Evolutionary conservation across 2,888 invertebrate species (phyloP), one percentile per base, ranked within the genome.

Genomic region (Corbicula japonica): DNA sequence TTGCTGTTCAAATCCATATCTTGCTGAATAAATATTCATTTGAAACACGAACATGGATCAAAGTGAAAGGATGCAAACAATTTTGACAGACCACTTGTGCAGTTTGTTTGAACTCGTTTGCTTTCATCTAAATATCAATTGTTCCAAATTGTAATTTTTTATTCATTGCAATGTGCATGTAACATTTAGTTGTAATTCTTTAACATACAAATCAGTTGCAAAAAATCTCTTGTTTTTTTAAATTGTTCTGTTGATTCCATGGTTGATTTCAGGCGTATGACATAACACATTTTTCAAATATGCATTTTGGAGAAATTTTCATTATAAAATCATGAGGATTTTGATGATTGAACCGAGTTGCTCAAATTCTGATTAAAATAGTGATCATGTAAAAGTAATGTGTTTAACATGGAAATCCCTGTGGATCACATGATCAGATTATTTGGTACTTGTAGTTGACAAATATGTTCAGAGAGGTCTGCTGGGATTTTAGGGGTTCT

Each of bases 11-110:
- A 62, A 62, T 62, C 71, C 61, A 52, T 41, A 54, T 60, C 46
- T 60, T 23, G 41, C 41, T 74, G 50, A 74, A 74, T 74, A 74
- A 74, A 74, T 60, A 74, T 66, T 74, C 66, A 38, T 38, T 23
- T 21, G 71, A 50, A 71, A 71, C 61, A 30, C 41, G 62, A 71
- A 34, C 62, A 30, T 3, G 6, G 41, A 52, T 62, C 62, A 62
- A 71, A 71, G 54, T 15, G 50, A 41, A 28, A 26, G 18, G 44
- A 38, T 62, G 62, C 52, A 48, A 61, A 62, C 44, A 52, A 18
- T 52, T 28, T 52, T 12, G 54, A 62, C 26, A 54, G 28, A 46
- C 38, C 32, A 56, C 60, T 70, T 60, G 35, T 60, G 41, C 52
- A 62, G 44, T 62, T 38, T 71, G 62, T 71, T 62, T 70, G 70